Percentiles rank a stretch among this genome's conserved stretches.
Evolutionary conservation across 2,113 vertebrate species (phyloP).

Genomic region (Pycnonotus jocosus): DNA sequence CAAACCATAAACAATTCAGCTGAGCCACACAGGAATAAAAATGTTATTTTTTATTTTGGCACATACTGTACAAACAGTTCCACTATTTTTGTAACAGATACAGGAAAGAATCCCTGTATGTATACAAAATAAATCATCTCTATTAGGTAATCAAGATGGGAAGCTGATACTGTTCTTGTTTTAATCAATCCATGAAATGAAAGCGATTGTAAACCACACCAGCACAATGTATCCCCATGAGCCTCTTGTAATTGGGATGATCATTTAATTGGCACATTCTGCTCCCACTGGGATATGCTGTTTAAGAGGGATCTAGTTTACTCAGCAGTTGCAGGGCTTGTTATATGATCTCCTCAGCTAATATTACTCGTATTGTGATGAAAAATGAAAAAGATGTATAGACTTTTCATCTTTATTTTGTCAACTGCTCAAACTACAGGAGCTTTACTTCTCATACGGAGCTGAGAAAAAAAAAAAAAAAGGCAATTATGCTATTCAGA

Average conservation of each 20-base stretch:
- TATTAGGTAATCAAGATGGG: slow-evolving; percentile 43
- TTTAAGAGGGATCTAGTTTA: slow-evolving; percentile 40
- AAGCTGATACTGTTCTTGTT: slow-evolving; percentile 32
- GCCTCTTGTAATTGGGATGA: slow-evolving; percentile 57
- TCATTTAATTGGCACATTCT: slow-evolving; percentile 63
- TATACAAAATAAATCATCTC: slow-evolving; percentile 26
- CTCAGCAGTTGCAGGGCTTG: neutral
- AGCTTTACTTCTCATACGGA: neutral
- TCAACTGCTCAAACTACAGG: neutral
- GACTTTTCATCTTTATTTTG: slow-evolving; percentile 33
- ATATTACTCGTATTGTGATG: neutral
- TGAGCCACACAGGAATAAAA: neutral
- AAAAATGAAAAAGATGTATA: slow-evolving; percentile 6
- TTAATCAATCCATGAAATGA: slow-evolving; percentile 60
- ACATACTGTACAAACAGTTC: neutral
- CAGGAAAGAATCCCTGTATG: neutral
- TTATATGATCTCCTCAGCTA: slow-evolving; percentile 3
- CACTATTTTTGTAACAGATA: slow-evolving; percentile 6
- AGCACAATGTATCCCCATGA: slow-evolving; percentile 42
- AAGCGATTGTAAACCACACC: slow-evolving; percentile 40
- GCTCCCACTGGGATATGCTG: slow-evolving; percentile 13
- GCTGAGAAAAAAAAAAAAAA: neutral
- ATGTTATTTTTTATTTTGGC: slow-evolving; percentile 4
- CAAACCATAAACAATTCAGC: neutral
- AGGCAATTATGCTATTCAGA: neutral